Percentiles rank a stretch among this genome's conserved stretches.
Evolutionary conservation across 2,797 vertebrate genomes (phyloP).

Genomic region (Neoniphon sammara): DNA sequence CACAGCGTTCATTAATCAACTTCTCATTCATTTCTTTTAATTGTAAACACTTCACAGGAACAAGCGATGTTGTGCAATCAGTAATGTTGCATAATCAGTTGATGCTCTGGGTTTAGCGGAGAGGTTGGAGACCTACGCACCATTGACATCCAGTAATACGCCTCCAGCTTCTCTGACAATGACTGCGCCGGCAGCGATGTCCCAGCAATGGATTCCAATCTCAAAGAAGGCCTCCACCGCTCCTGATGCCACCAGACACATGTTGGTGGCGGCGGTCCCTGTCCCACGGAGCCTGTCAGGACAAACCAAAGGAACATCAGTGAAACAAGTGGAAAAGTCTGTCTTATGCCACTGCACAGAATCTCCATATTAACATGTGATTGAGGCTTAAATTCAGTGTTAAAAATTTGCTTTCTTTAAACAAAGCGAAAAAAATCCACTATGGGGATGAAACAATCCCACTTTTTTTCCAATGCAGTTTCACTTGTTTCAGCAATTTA

Average conservation of each 20-base stretch:
- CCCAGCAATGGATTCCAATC: conserved; percentile 98
- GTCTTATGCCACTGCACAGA: too few species aligned
- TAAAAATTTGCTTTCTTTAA: too few species aligned
- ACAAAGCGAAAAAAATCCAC: too few species aligned
- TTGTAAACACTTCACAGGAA: neutral
- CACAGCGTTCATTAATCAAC: neutral
- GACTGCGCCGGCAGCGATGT: conserved; percentile 92
- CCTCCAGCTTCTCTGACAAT: conserved; percentile 94
- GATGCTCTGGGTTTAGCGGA: neutral
- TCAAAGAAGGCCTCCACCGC: conserved; percentile 95
- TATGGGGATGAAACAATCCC: too few species aligned
- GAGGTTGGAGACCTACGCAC: conserved; percentile 68
- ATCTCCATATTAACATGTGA: too few species aligned
- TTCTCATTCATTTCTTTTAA: neutral
- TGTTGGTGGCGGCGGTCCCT: conserved; percentile 95
- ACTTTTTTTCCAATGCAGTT: too few species aligned
- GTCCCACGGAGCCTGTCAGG: conserved; percentile 88
- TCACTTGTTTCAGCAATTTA: too few species aligned
- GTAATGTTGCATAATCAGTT: neutral
- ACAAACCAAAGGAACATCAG: conserved; percentile 1
- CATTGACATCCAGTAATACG: conserved; percentile 88
- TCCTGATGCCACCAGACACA: conserved; percentile 93
- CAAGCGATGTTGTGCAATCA: neutral
- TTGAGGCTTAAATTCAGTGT: too few species aligned
- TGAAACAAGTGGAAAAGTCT: neutral